A percentile compares a stretch with the other conserved stretches of the same genome.
These are phyloP conservation scores for Procavia capensis DNA, from an alignment of 2,113 vertebrate genomes.

Conservation along the genomic window DNA sequence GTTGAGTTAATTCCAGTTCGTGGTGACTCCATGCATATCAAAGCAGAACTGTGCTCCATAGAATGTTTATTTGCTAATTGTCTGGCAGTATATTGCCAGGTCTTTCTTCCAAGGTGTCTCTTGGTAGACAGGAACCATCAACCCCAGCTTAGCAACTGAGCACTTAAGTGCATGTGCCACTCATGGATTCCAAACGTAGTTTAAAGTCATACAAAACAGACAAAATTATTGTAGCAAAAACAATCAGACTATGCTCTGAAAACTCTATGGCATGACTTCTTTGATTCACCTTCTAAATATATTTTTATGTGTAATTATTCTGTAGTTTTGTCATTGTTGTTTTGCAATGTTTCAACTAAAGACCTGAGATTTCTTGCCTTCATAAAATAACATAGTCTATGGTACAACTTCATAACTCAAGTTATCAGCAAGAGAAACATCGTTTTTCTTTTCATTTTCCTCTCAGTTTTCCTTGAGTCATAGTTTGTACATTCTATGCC, in stretches of 20 bases:
- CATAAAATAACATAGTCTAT: background rate
- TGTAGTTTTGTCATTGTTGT: background rate
- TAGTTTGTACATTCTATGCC: too few relatives aligned
- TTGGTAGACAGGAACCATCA: too few relatives aligned
- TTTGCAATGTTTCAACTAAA: background rate
- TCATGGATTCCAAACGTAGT: too few relatives aligned
- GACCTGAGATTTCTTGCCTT: background rate
- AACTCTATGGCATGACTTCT: background rate
- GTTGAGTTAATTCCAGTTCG: too few relatives aligned
- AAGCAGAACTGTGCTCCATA: too few relatives aligned
- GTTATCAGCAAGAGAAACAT: background rate
- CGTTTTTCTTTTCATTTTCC: background rate
- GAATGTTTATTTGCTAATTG: too few relatives aligned
- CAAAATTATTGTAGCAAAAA: background rate
- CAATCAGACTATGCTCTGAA: background rate
- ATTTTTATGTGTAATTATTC: background rate
- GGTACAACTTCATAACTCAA: background rate
- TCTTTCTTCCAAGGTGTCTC: too few relatives aligned
- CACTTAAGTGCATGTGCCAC: too few relatives aligned
- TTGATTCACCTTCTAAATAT: background rate
- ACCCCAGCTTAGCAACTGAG: too few relatives aligned
- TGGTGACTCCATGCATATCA: too few relatives aligned
- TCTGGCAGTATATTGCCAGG: too few relatives aligned
- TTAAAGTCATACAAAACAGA: slow-evolving; percentile 21
- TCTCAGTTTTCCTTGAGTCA: too few relatives aligned